Evolutionary conservation across 1,140 invertebrate species (phyloP).

Genomic region (Notospermus geniculatus): DNA sequence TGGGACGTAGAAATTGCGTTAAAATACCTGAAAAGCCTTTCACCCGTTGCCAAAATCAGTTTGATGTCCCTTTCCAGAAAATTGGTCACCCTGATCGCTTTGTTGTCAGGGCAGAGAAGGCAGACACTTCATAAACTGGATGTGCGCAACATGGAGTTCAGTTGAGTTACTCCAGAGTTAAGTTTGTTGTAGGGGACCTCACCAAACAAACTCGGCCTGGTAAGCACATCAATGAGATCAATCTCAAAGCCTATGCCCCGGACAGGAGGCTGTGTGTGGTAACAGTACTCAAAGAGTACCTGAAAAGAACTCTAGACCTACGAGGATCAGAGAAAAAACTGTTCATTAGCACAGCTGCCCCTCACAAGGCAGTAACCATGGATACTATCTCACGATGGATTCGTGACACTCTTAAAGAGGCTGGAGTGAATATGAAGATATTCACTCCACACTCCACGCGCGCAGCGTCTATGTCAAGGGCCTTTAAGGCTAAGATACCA

Average conservation of each 20-base stretch:
- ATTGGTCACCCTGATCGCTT: neutral
- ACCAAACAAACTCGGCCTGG: too few relatives aligned
- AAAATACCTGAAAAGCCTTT: neutral
- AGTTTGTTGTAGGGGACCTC: too few relatives aligned
- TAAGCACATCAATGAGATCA: too few relatives aligned
- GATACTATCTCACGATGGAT: slow-evolving; percentile 20
- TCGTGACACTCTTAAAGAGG: neutral
- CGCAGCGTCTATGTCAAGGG: slow-evolving; percentile 15
- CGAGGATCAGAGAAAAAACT: neutral
- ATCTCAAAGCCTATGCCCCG: too few relatives aligned
- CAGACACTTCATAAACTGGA: slow-evolving; percentile 21
- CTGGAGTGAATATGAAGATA: slow-evolving; percentile 16
- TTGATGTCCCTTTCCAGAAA: neutral
- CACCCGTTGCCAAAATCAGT: neutral
- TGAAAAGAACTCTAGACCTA: slow-evolving; percentile 8
- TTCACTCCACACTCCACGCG: slow-evolving; percentile 20
- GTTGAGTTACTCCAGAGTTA: too few relatives aligned
- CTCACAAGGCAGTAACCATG: slow-evolving; percentile 6
- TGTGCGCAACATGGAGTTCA: neutral
- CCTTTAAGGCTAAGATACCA: slow-evolving; percentile 5
- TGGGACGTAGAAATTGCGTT: slow-evolving; percentile 8
- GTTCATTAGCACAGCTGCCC: slow-evolving; percentile 14
- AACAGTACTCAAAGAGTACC: neutral
- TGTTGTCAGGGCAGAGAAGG: slow-evolving; percentile 14
- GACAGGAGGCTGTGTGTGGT: too few relatives aligned